A percentile compares a stretch with the other conserved stretches of the same genome.
These are phyloP conservation scores for Chydorus sphaericus DNA, from an alignment of 2,888 invertebrate genomes.

Conservation along the genomic window DNA sequence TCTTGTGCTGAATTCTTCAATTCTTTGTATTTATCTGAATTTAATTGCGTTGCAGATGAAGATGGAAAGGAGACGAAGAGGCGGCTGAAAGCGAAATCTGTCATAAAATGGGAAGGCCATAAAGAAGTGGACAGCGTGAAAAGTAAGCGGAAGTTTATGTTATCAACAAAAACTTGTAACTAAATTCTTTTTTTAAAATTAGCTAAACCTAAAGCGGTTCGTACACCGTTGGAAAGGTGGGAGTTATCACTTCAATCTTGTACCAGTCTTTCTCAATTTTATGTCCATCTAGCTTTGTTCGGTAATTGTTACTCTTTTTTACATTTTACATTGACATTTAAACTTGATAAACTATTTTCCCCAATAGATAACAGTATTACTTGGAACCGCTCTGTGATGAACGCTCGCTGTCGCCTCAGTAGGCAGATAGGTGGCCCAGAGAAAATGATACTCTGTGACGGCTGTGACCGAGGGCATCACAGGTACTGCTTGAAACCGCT, in stretches of 20 bases:
- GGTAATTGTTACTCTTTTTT: constrained; percentile 24
- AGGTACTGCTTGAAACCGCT: constrained; percentile 87
- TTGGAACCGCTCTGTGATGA: constrained; percentile 70
- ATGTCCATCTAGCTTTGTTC: constrained; percentile 67
- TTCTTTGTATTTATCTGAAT: not conserved
- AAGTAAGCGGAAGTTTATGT: too few species aligned
- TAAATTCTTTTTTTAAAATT: too few species aligned
- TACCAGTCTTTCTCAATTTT: constrained; percentile 64
- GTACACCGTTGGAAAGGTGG: constrained; percentile 50
- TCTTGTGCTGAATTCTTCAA: constrained; percentile 9
- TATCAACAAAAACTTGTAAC: too few species aligned
- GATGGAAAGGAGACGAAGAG: constrained; percentile 22
- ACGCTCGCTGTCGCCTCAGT: constrained; percentile 76
- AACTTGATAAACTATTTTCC: constrained; percentile 7
- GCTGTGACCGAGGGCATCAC: constrained; percentile 86
- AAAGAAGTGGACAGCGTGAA: constrained; percentile 10
- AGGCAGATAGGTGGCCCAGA: constrained; percentile 71
- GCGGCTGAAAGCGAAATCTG: constrained; percentile 18
- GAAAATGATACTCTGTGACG: constrained; percentile 84
- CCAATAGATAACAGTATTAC: constrained; percentile 61
- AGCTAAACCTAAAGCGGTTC: constrained; percentile 28
- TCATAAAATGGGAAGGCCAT: constrained; percentile 18
- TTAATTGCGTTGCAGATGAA: constrained; percentile 17
- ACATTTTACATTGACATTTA: constrained; percentile 1
- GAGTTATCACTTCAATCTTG: constrained; percentile 69